Conservation (phyloP, 1,140 invertebrate genomes). For the Drosophila melanica region DNA sequence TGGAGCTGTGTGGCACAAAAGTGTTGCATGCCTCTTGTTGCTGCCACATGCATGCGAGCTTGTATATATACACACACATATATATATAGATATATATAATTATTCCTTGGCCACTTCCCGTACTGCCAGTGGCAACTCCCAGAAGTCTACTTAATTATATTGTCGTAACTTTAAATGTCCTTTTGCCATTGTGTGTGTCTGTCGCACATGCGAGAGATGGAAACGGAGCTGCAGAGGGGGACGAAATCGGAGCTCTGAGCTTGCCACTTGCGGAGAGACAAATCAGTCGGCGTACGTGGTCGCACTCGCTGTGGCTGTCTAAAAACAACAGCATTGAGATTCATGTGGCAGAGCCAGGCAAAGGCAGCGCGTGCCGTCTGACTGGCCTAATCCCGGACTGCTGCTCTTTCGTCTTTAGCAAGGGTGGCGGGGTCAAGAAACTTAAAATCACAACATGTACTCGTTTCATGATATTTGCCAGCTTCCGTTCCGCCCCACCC, state of each 20-base stretch:
- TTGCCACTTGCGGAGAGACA: conserved; percentile 50
- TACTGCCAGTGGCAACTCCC: conserved; percentile 55
- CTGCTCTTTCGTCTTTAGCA: conserved; percentile 28
- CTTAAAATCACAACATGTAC: conserved; percentile 74
- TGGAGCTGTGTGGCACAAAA: conserved; percentile 52
- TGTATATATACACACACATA: too few species aligned
- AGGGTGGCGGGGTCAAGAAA: conserved; percentile 49
- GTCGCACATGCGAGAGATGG: conserved; percentile 47
- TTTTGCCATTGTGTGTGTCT: conserved; percentile 67
- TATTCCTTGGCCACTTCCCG: conserved; percentile 58
- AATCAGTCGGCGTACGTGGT: conserved; percentile 69
- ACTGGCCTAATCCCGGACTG: conserved; percentile 31
- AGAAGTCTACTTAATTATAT: conserved; percentile 80
- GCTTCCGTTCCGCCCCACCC: conserved; percentile 56
- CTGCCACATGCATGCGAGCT: conserved; percentile 25
- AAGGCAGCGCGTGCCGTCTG: conserved; percentile 54
- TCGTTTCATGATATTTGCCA: conserved; percentile 64
- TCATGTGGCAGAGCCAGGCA: conserved; percentile 60
- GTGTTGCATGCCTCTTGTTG: conserved; percentile 63
- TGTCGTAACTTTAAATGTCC: conserved; percentile 81
- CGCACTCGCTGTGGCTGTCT: conserved; percentile 9
- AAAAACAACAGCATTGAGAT: conserved; percentile 68
- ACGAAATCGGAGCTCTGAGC: not conserved
- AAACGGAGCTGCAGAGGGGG: not conserved
- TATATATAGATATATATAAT: conserved; percentile 64